These are phyloP conservation scores for Chloropsis hardwickii DNA, from an alignment of 2,113 vertebrate species.

Conservation along the genomic window DNA sequence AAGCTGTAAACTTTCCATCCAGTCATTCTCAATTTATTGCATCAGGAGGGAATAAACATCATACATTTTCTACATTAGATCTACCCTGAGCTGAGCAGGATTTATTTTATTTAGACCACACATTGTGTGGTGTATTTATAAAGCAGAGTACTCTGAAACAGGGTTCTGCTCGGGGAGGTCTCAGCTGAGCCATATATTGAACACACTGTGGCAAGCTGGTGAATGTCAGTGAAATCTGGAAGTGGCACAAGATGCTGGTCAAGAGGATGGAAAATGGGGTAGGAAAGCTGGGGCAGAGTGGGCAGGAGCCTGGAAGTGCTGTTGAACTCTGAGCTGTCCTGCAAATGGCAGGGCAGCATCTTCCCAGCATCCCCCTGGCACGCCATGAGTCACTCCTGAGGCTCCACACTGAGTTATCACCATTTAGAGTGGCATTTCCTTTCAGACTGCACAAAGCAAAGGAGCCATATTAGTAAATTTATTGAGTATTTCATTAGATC, in stretches of 20 bases:
- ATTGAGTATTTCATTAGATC: conserved; percentile 85
- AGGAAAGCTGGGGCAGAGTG: neutral
- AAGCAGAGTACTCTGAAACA: conserved; percentile 46
- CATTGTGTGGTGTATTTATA: conserved; percentile 62
- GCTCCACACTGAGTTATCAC: conserved; percentile 75
- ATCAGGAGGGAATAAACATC: conserved; percentile 48
- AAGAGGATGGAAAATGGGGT: neutral
- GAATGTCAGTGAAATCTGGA: neutral
- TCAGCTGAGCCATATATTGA: neutral
- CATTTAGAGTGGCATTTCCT: conserved; percentile 77
- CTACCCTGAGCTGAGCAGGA: neutral
- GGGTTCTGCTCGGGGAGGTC: neutral
- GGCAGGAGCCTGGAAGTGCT: conserved; percentile 15
- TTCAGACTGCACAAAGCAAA: conserved; percentile 78
- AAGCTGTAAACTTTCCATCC: conserved; percentile 27
- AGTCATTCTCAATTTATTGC: conserved; percentile 43
- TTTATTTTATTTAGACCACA: conserved; percentile 65
- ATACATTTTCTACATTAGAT: conserved; percentile 47
- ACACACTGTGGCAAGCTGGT: neutral
- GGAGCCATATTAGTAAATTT: conserved; percentile 81
- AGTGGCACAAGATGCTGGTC: neutral
- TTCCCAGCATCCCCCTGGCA: conserved; percentile 54
- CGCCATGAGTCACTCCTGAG: conserved; percentile 72
- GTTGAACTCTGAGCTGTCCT: conserved; percentile 32
- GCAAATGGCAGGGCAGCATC: conserved; percentile 38